Evolutionary conservation across 2,113 vertebrate species (phyloP), one percentile per base, ranked within the genome.

Genomic region (Muntiacus muntjak): DNA sequence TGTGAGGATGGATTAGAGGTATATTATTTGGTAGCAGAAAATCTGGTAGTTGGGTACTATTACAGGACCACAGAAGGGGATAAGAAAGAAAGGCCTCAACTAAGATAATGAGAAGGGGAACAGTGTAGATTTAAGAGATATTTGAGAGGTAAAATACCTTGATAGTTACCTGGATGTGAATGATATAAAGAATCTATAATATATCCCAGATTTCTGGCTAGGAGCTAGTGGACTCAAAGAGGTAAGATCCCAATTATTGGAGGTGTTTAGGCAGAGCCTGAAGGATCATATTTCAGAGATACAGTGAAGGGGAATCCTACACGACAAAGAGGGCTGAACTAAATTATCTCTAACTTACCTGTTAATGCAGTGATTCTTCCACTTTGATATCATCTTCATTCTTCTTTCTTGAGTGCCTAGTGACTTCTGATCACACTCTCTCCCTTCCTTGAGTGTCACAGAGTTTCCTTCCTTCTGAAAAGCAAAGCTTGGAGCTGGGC

Each of bases 401-500:
- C 13, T 82, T 60, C 50, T 83, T 92, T 40, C 86, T 76, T 67
- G 25, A 94, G 40, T 71, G 23, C 43, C 84, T 55, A 64, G 3
- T 82, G 55, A 76, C 57, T 86, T 91, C 58, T 45, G 54, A 85
- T 58, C 71, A 76, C 40, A 14, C 40, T 43, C 43, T 87, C n/a
- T 19, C 9, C 26, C 12, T 92, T 50, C 83, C 50, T 74, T 62
- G 45, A 96, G 85, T 40, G 15, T 76, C 57, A 33, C 88, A 71
- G 11, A 52, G 25, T 88, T 92, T 83, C 47, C 79, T 93, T 87
- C 71, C 89, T 62, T 93, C 84, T 95, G 57, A 86, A 93, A 96
- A 89, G 47, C 47, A 94, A 78, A 95, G 43, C 67, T 25, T 90
- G 19, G 71, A 33, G 33, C 82, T 82, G 8, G 4, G 43, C n/a